Evolutionary conservation across 2,797 vertebrate genomes (phyloP), one percentile per base, ranked within the genome.

Genomic region (Acanthiza pusilla): DNA sequence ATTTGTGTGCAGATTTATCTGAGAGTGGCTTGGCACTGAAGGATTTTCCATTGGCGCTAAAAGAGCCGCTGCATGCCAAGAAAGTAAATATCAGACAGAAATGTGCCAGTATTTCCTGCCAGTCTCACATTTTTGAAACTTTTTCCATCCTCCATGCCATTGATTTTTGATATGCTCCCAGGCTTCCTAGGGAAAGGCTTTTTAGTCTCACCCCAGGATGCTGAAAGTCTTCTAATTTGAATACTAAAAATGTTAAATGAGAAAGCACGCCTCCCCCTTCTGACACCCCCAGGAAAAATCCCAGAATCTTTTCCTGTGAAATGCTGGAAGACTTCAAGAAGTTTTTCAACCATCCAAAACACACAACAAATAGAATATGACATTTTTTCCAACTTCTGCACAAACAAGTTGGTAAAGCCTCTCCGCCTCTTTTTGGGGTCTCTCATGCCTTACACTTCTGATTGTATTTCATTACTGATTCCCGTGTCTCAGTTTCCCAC

Each of bases 1-100:
- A 84, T 94, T 95, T 94, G 61, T 95, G 93, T 95, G 91, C 95
- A 95, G 96, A 97, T 98, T 94, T 97, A 97, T 98, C 96, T 96
- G 96, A 97, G 96, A 96, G 88, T 96, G 92, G 95, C 93, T 97
- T 98, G 97, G 98, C 97, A 98, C 97, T 94, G 65, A 93, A 96
- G 94, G 96, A 97, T 97, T 98, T 98, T 98, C 98, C 98, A 95
- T 6, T 98, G 98, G 97, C 98, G 27, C 80, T 85, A 88, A 94
- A 96, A 54, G 58, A 93, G 61, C 47, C 20, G 11, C 13, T 34
- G 17, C 48, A 78, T 96, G 98, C 98, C 98, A 98, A 97, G 97
- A 97, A 97, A 96, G 95, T 84, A 97, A 96, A 96, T 96, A 97
- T 97, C 95, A 96, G 97, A 93, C 92, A 94, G 91, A 90, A 97